phyloP scores from a whole-genome alignment of 2,113 vertebrate species.

The Brachirus orientalis region DNA sequence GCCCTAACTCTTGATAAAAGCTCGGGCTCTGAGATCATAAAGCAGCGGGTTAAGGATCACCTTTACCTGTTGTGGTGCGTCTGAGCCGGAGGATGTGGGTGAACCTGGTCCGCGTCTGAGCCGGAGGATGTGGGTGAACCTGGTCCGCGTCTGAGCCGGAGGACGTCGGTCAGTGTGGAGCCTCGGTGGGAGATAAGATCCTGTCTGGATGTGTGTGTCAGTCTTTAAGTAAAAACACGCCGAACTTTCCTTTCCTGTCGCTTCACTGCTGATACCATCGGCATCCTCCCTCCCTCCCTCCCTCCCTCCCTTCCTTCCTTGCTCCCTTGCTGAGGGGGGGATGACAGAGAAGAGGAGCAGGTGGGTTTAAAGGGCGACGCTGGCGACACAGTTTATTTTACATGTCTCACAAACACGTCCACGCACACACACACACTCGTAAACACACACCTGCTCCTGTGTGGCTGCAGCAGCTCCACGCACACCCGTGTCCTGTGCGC shows the following conservation, averaged over 20 bases:
- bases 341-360: slow-evolving; percentile 37
- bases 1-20: too few relatives aligned
- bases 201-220: neutral
- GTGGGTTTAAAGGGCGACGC: slow-evolving; percentile 29
- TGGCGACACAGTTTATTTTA: slow-evolving; percentile 14
- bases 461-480: neutral
- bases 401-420: slow-evolving; percentile 45
- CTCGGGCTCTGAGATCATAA: too few relatives aligned
- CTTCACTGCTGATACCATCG: slow-evolving; percentile 47
- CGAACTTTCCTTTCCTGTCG: slow-evolving; percentile 48
- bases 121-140: slow-evolving; percentile 2
- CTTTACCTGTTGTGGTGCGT: slow-evolving; percentile 57
- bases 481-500: neutral
- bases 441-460: neutral
- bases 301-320: slow-evolving; percentile 4
- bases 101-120: slow-evolving; percentile 7
- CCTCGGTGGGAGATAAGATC: neutral
- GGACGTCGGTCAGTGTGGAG: slow-evolving; percentile 1
- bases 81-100: neutral
- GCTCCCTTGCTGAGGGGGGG: slow-evolving; percentile 13
- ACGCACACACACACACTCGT: neutral
- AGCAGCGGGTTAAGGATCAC: slow-evolving; percentile 9
- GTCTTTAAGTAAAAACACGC: slow-evolving; percentile 15
- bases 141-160: slow-evolving; percentile 10
- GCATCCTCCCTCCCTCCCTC: slow-evolving; percentile 39